phyloP scores from a whole-genome alignment of 2,113 vertebrate genomes.

The Muscicapa adusta region DNA sequence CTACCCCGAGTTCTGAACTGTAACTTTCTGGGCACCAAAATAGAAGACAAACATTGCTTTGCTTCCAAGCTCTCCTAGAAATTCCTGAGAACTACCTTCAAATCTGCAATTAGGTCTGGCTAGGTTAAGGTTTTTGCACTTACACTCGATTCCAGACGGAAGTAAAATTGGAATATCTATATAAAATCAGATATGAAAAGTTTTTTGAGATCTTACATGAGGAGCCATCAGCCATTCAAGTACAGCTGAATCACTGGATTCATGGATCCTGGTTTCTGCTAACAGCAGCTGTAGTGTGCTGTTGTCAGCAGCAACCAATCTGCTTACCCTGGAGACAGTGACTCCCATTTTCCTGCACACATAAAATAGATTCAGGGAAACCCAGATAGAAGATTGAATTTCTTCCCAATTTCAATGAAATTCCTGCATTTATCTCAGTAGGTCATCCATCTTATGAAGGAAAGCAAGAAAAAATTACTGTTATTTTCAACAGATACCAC shows the following conservation, averaged over 20 bases:
- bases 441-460: neutral
- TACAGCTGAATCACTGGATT: neutral
- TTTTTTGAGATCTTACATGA: neutral
- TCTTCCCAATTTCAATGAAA: neutral
- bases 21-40: neutral
- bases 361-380: neutral
- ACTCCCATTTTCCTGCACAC: neutral
- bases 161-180: neutral
- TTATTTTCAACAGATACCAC: neutral
- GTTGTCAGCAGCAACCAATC: slow-evolving; percentile 48
- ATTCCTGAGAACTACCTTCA: neutral
- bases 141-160: neutral
- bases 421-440: neutral
- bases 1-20: neutral
- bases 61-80: neutral
- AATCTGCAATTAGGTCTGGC: neutral
- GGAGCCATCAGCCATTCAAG: neutral
- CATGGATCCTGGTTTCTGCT: neutral
- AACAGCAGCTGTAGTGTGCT: slow-evolving; percentile 20
- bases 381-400: neutral
- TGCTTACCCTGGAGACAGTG: slow-evolving; percentile 12
- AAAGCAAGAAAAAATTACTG: neutral
- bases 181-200: neutral
- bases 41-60: neutral
- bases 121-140: neutral